Base-by-base conservation (phyloP, 1,140 invertebrate species). In the Augochlora pura region DNA sequence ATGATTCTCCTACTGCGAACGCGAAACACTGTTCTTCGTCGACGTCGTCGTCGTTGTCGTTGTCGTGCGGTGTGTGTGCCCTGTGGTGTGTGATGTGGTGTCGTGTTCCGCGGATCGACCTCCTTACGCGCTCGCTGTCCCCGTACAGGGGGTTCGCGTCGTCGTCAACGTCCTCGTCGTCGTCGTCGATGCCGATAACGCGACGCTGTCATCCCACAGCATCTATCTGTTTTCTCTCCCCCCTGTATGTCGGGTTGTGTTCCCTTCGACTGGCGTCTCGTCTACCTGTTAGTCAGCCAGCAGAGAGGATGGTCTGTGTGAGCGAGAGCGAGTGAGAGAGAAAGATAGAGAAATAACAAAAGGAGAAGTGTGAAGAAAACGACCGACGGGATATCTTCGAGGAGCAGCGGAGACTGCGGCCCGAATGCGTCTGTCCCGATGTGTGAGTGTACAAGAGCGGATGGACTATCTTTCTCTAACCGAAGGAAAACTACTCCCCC, bases 401-500 rank as follows among this genome's bases (percentile, higher is more conserved):
- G 64, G 23, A 25, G 39, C 46, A 66, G 6, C 39, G 64, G 39
- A n/a, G 23, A n/a, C 32, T 32, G 32, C 32, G 32, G 32, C 32
- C 32, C 46, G 64, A 66, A 39, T 46, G 39, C 12, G 64, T 66
- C 39, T 12, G n/a, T 25, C n/a, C 16, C 57, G 8, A 21, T 63
- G 25, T 9, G 59, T 63, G 42, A 21, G 67, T 23, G 59, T 63
- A 21, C 18, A 18, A 16, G 23, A 46, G 23, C 42, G 64, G 42
- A 46, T 46, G 42, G 10, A 12, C 3, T 14, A 46, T 10, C 49
- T 42, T 72, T 67, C 25, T 64, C 62, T 60, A 62, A 5, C 42
- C 69, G 49, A 71, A 71, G 73, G 69, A 77, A 81, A 84, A 81
- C 65, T 80, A 68, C 49, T 74, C 39, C 14, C 42, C 10, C 12